A percentile compares a stretch with the other conserved stretches of the same genome.
phyloP scores from a whole-genome alignment of 2,888 invertebrate species.

The Cyclophora punctaria region DNA sequence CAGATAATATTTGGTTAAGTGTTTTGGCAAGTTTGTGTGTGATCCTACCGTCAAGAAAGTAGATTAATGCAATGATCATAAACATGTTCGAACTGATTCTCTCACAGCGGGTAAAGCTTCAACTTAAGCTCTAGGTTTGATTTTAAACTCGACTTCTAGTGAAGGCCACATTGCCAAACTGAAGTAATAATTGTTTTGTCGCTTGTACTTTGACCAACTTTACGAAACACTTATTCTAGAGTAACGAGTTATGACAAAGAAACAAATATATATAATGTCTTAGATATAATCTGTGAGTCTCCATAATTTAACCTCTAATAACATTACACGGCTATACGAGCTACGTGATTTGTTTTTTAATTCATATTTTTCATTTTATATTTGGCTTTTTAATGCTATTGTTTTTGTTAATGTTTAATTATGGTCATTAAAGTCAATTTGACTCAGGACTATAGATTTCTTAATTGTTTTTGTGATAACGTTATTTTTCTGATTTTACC shows the following conservation, averaged over 20 bases:
- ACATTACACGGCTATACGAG: constrained; percentile 58
- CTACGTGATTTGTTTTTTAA: constrained; percentile 57
- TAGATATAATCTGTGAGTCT: constrained; percentile 59
- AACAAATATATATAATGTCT: constrained; percentile 54
- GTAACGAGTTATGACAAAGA: constrained; percentile 62
- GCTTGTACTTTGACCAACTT: constrained; percentile 47
- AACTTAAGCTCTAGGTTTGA: too few species aligned
- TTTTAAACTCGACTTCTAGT: too few species aligned
- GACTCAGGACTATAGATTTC: too few species aligned
- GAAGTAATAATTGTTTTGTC: constrained; percentile 41
- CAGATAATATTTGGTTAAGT: constrained; percentile 9
- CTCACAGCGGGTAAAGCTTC: too few species aligned
- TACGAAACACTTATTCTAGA: constrained; percentile 31
- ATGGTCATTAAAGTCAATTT: too few species aligned
- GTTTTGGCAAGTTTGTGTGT: constrained; percentile 9
- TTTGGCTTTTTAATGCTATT: constrained; percentile 1
- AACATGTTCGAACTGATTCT: too few species aligned
- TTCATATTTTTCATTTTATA: constrained; percentile 8
- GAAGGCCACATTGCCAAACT: constrained; percentile 44
- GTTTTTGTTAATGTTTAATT: too few species aligned
- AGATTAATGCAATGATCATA: too few species aligned
- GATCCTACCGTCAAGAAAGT: neutral
- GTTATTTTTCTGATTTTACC: too few species aligned
- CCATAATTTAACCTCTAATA: constrained; percentile 50
- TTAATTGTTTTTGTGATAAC: too few species aligned